Evolutionary conservation across 2,113 vertebrate species (phyloP).

Genomic region (Pimephales promelas): DNA sequence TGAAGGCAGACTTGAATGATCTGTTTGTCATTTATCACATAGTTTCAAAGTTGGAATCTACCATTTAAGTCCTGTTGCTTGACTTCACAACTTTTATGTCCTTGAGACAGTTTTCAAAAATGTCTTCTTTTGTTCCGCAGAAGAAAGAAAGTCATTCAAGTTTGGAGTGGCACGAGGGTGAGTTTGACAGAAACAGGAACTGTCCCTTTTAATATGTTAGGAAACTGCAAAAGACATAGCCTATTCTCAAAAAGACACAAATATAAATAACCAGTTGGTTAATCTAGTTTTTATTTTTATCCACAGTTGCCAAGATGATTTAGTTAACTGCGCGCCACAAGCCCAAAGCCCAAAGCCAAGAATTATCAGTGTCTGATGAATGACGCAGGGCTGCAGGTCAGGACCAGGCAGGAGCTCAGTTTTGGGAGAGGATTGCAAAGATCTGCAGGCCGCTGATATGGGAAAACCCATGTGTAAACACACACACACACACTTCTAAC

Average conservation of each 20-base stretch:
- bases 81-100: neutral
- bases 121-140: neutral
- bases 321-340: neutral
- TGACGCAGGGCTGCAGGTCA: conserved; percentile 26
- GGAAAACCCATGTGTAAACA: neutral
- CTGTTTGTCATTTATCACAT: neutral
- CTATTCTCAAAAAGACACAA: neutral
- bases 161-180: neutral
- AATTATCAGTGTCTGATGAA: conserved; percentile 21
- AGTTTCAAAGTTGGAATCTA: neutral
- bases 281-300: conserved; percentile 13
- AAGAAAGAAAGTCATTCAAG: neutral
- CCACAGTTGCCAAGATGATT: conserved; percentile 23
- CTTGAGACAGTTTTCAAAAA: neutral
- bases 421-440: conserved; percentile 27
- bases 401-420: conserved; percentile 27
- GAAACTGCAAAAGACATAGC: neutral
- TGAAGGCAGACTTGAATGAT: neutral
- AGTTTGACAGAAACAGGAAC: neutral
- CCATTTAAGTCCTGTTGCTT: neutral
- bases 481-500: conserved; percentile 51
- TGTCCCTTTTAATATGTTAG: neutral
- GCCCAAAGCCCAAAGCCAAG: neutral
- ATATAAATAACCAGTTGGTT: conserved; percentile 21
- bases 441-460: conserved; percentile 48